Conservation (phyloP, 2,888 invertebrate genomes). For the Leptinotarsa haldemani region DNA sequence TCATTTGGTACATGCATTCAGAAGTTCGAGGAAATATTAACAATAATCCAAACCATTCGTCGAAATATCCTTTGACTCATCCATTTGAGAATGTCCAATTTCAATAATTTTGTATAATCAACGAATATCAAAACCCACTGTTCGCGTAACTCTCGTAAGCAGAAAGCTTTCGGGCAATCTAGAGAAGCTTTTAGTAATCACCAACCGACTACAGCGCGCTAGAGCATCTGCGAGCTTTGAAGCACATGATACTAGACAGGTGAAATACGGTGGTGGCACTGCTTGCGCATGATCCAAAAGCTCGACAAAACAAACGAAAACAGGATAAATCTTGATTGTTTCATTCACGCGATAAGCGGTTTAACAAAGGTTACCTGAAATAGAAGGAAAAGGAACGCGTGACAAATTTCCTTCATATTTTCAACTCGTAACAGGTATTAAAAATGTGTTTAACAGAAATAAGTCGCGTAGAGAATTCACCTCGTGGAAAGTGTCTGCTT, state of each 20-base stretch:
- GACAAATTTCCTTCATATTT: constrained; percentile 20
- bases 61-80: background rate
- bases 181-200: background rate
- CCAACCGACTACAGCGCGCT: constrained; percentile 21
- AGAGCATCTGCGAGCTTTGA: constrained; percentile 20
- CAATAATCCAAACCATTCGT: background rate
- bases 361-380: constrained; percentile 24
- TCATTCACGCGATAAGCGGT: constrained; percentile 29
- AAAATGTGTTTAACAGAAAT: no score
- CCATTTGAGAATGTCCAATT: background rate
- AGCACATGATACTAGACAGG: constrained; percentile 27
- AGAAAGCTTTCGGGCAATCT: background rate
- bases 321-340: constrained; percentile 23
- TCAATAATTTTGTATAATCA: no score
- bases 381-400: constrained; percentile 20
- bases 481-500: no score
- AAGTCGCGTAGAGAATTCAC: no score
- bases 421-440: constrained; percentile 13
- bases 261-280: constrained; percentile 7
- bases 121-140: background rate
- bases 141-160: background rate
- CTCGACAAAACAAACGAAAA: constrained; percentile 28
- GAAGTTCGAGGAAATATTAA: background rate
- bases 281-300: background rate
- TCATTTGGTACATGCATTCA: background rate